These are phyloP conservation scores for Platygyra sinensis DNA, from an alignment of 64 coral and sea anemone species.

Conservation along the genomic window DNA sequence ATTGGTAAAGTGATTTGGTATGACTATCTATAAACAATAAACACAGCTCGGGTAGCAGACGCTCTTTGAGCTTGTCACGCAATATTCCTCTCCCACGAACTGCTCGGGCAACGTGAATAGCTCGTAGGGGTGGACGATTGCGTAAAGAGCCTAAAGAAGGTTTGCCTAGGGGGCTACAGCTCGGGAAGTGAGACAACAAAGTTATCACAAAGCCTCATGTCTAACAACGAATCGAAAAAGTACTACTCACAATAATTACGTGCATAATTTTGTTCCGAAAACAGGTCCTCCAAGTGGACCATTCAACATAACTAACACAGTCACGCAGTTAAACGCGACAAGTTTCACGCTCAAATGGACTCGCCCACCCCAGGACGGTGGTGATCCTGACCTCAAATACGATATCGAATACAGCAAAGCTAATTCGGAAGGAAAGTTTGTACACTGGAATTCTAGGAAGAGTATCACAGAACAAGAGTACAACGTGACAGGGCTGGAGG, in stretches of 20 bases:
- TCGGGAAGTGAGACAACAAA: neutral
- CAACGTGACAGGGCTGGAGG: slow-evolving; percentile 61
- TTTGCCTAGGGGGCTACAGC: no score
- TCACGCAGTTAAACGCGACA: slow-evolving; percentile 66
- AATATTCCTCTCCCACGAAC: no score
- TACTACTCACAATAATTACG: neutral
- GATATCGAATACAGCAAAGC: slow-evolving; percentile 75
- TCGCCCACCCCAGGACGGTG: slow-evolving; percentile 68
- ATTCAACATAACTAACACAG: slow-evolving; percentile 68
- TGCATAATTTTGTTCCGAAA: neutral
- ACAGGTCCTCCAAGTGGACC: slow-evolving; percentile 78
- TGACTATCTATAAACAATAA: no score
- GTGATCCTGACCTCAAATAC: slow-evolving; percentile 67
- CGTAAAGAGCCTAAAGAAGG: no score
- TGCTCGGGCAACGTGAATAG: no score
- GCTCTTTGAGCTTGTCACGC: no score
- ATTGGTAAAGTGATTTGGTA: no score
- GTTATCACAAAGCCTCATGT: neutral
- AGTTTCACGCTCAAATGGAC: slow-evolving; percentile 69
- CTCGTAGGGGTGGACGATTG: no score
- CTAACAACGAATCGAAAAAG: neutral
- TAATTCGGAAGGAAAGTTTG: slow-evolving; percentile 47
- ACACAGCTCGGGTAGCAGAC: no score
- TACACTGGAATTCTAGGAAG: slow-evolving; percentile 73
- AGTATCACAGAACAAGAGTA: slow-evolving; percentile 38